Conservation (phyloP, 2,113 vertebrate genomes). For the Hylia prasina region DNA sequence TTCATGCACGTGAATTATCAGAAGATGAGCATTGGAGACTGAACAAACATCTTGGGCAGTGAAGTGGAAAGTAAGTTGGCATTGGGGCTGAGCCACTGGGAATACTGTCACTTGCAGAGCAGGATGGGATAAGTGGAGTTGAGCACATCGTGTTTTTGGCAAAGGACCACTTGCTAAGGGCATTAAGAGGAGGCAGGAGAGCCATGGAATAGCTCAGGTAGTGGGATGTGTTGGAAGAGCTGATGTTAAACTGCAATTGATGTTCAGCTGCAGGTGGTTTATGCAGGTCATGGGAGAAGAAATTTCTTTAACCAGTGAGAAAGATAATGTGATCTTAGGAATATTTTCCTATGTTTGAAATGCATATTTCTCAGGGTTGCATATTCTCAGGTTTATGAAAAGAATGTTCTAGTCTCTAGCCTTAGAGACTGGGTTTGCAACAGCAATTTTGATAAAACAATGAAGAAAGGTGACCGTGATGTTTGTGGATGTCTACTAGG, state of each 20-base stretch:
- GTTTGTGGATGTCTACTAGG: neutral
- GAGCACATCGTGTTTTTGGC: neutral
- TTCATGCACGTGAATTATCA: neutral
- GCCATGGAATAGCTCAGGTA: neutral
- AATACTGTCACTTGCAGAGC: neutral
- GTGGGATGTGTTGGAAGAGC: neutral
- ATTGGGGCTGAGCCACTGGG: neutral
- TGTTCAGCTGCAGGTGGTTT: neutral
- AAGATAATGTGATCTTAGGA: neutral
- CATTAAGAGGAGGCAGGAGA: neutral
- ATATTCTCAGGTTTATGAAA: neutral
- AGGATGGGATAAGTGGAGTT: neutral
- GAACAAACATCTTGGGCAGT: neutral
- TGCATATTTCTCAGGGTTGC: too few relatives aligned
- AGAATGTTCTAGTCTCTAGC: neutral
- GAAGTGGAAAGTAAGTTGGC: neutral
- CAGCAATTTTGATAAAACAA: neutral
- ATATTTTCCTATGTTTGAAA: neutral
- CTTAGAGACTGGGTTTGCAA: neutral
- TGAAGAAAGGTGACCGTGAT: neutral
- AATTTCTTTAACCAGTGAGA: neutral
- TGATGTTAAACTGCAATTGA: neutral
- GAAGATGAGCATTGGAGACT: neutral
- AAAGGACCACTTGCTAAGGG: neutral
- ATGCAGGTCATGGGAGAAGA: neutral